Percentiles rank a stretch among this genome's conserved stretches.
These are phyloP conservation scores for Poecilia latipinna DNA, from an alignment of 2,113 vertebrate genomes.

Conservation along the genomic window DNA sequence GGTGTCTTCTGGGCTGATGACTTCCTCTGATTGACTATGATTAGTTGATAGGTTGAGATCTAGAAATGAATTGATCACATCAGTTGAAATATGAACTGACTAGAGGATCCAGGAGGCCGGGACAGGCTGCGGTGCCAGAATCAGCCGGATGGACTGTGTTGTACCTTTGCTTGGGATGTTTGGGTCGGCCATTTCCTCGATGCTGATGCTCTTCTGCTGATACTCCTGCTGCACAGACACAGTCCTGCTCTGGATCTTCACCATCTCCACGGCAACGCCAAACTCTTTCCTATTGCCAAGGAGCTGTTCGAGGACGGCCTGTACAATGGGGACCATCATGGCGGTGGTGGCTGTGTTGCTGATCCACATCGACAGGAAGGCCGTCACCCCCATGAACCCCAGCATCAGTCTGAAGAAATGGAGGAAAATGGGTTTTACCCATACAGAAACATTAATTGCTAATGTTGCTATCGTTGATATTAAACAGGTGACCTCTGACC, in stretches of 20 bases:
- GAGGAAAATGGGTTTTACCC: neutral
- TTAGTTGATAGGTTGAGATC: neutral
- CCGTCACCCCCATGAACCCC: conserved; percentile 93
- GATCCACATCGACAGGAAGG: conserved; percentile 99
- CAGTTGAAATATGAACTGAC: neutral
- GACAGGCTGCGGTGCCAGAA: neutral
- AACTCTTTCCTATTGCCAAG: conserved; percentile 23
- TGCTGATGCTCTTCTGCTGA: conserved; percentile 20
- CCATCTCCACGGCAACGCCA: neutral
- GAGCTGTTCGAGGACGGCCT: conserved; percentile 91
- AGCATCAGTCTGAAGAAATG: conserved; percentile 87
- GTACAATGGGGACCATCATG: conserved; percentile 97
- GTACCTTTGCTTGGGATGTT: conserved; percentile 33
- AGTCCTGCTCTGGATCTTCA: conserved; percentile 1
- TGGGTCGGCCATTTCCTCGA: neutral
- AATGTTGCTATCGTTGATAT: neutral
- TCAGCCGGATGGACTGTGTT: neutral
- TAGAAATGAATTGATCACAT: neutral
- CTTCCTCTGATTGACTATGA: conserved; percentile 12
- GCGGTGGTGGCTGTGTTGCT: conserved; percentile 97
- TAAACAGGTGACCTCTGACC: neutral
- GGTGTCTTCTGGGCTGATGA: neutral
- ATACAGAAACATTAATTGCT: neutral
- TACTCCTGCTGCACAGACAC: neutral
- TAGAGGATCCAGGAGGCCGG: neutral